Base-by-base conservation (phyloP, 2,888 invertebrate genomes). In the Tethea ocularis region DNA sequence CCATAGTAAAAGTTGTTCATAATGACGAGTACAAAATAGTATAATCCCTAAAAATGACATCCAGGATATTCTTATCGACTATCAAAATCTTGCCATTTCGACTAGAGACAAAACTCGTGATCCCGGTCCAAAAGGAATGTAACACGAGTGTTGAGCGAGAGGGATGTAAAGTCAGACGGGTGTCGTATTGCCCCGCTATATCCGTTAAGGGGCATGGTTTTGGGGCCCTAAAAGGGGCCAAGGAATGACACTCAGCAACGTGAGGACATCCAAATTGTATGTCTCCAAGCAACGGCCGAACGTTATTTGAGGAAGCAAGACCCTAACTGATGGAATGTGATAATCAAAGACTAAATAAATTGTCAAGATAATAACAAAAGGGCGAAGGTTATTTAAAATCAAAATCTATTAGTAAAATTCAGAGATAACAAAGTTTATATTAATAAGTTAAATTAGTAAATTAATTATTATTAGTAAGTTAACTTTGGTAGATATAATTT, bases 241-340 rank as follows among this genome's bases (percentile, higher is more conserved):
- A 79, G 83, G 86, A 88, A 88, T 88, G 77, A 73, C 68, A 67
- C 65, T 67, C 63, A 68, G 66, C 68, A 75, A 86, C 85, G 87
- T 85, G 86, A 82, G 79, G 77, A 81, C 82, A 86, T 84, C 80
- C 79, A 82, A 88, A 88, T 86, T 85, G 84, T 86, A 84, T 79
- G 77, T 75, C 75, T 78, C 72, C 72, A 74, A 77, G 78, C 77
- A 71, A 78, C 72, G 74, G 75, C 73, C 77, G 67, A 60, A 67
- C 69, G 80, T 80, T 79, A 84, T 85, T 87, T 81, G 78, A 68
- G 78, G 78, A 69, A 79, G 83, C 83, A 76, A 83, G 81, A 80
- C 75, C 69, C 74, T 75, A 73, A 78, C 73, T 78, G 81, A 77
- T 68, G 75, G 58, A 84, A 85, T 88, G 71, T 67, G 78, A 78